A percentile compares a stretch with the other conserved stretches of the same genome.
These are phyloP conservation scores for Drosophila kikkawai DNA, from an alignment of 1,140 invertebrate species.

Conservation along the genomic window DNA sequence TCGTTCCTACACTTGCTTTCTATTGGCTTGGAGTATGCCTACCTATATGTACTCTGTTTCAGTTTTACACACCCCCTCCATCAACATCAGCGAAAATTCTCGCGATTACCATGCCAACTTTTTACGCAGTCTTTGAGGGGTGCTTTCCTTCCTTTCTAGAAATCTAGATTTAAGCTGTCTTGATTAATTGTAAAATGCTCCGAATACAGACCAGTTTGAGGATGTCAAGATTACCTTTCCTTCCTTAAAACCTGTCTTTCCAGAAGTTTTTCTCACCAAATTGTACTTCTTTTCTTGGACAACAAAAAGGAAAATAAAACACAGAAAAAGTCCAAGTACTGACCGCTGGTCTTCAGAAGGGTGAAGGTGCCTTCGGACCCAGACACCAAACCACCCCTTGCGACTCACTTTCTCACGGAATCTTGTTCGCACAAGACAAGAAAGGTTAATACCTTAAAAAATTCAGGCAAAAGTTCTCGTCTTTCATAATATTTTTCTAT, in stretches of 20 bases:
- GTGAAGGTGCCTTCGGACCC: background rate
- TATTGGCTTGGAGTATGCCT: conserved; percentile 50
- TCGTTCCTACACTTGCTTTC: conserved; percentile 23
- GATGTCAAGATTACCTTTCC: background rate
- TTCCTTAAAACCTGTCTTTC: conserved; percentile 2
- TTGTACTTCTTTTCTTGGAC: conserved; percentile 2
- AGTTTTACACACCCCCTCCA: background rate
- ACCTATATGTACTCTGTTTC: conserved; percentile 10
- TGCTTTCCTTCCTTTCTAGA: background rate
- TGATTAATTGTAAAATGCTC: background rate
- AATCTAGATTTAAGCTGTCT: background rate
- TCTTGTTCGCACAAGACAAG: background rate
- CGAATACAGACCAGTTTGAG: conserved; percentile 1
- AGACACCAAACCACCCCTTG: conserved; percentile 1
- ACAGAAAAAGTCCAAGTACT: conserved; percentile 2
- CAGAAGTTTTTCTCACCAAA: conserved; percentile 20
- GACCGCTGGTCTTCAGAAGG: conserved; percentile 1
- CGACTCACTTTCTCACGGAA: conserved; percentile 4
- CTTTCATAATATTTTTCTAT: background rate
- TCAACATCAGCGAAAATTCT: conserved; percentile 2
- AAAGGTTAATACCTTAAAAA: background rate
- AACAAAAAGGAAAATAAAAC: background rate
- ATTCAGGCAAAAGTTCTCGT: background rate
- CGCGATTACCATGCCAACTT: conserved; percentile 6
- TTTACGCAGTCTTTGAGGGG: background rate